These are phyloP conservation scores for Colossoma macropomum DNA, from an alignment of 2,113 vertebrate genomes.

Conservation along the genomic window DNA sequence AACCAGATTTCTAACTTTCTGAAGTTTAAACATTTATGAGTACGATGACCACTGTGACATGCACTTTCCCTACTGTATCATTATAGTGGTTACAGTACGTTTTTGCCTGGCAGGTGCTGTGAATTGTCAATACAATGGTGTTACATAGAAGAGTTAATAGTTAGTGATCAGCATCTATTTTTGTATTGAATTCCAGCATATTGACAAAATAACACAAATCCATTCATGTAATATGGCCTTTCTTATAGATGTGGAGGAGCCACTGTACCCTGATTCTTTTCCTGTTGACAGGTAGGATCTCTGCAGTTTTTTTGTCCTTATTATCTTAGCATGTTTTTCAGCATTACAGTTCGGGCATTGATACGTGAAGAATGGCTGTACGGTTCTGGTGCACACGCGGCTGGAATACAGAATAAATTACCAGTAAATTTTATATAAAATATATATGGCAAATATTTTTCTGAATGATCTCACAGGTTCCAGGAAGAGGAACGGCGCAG, in stretches of 20 bases:
- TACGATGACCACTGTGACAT: too few species aligned
- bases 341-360: not conserved
- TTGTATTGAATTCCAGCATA: too few species aligned
- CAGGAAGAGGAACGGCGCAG: conserved; percentile 53
- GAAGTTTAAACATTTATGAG: too few species aligned
- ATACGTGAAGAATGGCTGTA: not conserved
- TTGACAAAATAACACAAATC: not conserved
- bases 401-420: too few species aligned
- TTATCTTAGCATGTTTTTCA: not conserved
- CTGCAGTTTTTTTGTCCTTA: not conserved
- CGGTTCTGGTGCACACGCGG: too few species aligned
- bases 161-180: too few species aligned
- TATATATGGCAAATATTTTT: not conserved
- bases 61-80: not conserved
- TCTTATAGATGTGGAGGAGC: conserved; percentile 48
- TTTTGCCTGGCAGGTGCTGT: not conserved
- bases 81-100: not conserved
- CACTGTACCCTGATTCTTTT: conserved; percentile 16
- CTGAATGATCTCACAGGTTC: conserved; percentile 19
- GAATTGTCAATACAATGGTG: not conserved
- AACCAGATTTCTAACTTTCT: too few species aligned
- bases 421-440: not conserved
- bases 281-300: conserved; percentile 56
- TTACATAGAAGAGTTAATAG: too few species aligned
- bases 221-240: not conserved